A percentile compares a stretch with the other conserved stretches of the same genome.
Evolutionary conservation across 2,888 invertebrate genomes (phyloP).

Genomic region (Rhorus exstirpatorius): DNA sequence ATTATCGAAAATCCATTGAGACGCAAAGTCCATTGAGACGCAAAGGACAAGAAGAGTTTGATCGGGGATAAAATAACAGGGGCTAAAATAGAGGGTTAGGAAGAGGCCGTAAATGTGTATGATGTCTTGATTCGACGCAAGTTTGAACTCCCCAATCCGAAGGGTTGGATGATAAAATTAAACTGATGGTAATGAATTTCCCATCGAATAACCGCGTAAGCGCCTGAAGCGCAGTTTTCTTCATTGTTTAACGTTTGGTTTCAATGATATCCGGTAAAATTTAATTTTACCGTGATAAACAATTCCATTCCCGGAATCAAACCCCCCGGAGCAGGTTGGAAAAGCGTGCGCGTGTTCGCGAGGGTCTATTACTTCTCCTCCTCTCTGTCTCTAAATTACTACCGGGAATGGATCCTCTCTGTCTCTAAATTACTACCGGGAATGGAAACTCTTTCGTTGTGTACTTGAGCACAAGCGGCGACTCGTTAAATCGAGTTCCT

Average conservation of each 20-base stretch:
- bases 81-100: background rate
- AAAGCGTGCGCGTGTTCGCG: slow-evolving; percentile 22
- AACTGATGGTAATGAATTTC: slow-evolving; percentile 38
- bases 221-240: slow-evolving; percentile 46
- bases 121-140: no score
- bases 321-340: background rate
- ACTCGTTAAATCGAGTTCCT: slow-evolving; percentile 66
- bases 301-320: slow-evolving; percentile 35
- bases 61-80: slow-evolving; percentile 6
- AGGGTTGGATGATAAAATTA: background rate
- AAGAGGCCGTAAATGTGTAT: background rate
- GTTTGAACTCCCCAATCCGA: no score
- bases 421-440: slow-evolving; percentile 11
- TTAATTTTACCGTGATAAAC: slow-evolving; percentile 61
- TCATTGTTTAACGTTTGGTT: slow-evolving; percentile 28
- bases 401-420: slow-evolving; percentile 22
- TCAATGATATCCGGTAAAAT: slow-evolving; percentile 51
- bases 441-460: slow-evolving; percentile 31
- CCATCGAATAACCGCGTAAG: slow-evolving; percentile 19
- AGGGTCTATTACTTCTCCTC: slow-evolving; percentile 10
- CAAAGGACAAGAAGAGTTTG: background rate
- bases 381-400: no score
- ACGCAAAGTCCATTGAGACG: slow-evolving; percentile 16
- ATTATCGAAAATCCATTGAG: slow-evolving; percentile 34
- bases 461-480: slow-evolving; percentile 38